Base-by-base conservation (phyloP, 2,113 vertebrate genomes). In the Tragelaphus buxtoni region DNA sequence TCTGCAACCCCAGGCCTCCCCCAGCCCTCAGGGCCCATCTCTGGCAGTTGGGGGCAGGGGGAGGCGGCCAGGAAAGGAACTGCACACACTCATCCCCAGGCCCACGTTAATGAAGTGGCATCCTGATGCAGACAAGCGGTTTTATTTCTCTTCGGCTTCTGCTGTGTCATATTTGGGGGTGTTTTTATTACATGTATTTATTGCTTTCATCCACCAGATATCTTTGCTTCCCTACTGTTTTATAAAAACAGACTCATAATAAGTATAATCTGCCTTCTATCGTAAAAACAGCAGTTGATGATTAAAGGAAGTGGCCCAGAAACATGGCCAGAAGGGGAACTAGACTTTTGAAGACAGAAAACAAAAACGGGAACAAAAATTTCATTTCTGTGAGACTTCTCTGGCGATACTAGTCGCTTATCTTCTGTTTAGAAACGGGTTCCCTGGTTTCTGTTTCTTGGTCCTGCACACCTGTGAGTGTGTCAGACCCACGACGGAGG, bases 201-300 rank as follows among this genome's bases (percentile, higher is more conserved):
- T 72, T 90, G 74, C 11, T 51, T 81, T 91, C 80, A 28, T 61
- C 49, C 24, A 69, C 42, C 60, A 20, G 39, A 14, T 82, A 61
- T 49, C 91, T 92, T 89, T 80, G 82, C 55, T 97, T 93, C 81
- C 69, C 81, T 39, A 1, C 80, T 92, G 83, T 96, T 97, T 49
- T 90, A 47, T 89, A 42, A 85, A 97, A 91, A 42, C 86, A 95
- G 89, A 53, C 90, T 88, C 45, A 22, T 92, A 45, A 7, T 77
- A 81, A 76, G 20, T 94, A 84, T 87, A 74, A 81, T 69, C 49
- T 91, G 79, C 88, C 56, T 65, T 80, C 72, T 32, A 7, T 80
- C 74, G 5, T 63, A 87, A 96, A 95, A 82, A 86, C 39, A 9
- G 5, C 69, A 51, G 56, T 10, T 47, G 83, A 17, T 56, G 58